Conservation (phyloP, 2,113 vertebrate species). For the Triplophysa dalaica region DNA sequence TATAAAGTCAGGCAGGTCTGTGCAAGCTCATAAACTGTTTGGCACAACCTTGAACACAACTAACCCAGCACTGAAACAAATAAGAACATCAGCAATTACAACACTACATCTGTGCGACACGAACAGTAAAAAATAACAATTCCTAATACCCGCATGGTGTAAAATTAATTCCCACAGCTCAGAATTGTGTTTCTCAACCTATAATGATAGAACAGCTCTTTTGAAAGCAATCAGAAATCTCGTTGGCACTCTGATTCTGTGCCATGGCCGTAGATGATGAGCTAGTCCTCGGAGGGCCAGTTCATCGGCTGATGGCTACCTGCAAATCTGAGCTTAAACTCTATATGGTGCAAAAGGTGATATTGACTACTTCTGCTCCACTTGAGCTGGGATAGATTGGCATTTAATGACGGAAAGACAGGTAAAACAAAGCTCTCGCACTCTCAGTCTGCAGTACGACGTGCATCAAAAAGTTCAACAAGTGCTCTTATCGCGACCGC, state of each 20-base stretch:
- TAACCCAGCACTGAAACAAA: background rate
- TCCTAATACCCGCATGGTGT: background rate
- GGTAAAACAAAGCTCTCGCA: background rate
- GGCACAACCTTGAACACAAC: background rate
- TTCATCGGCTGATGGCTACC: constrained; percentile 60
- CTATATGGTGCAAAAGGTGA: constrained; percentile 62
- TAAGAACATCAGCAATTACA: background rate
- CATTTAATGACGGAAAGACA: constrained; percentile 64
- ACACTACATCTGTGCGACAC: background rate
- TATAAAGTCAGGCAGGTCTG: no score
- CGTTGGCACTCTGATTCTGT: constrained; percentile 64
- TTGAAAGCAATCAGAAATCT: constrained; percentile 63
- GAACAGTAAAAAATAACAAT: background rate
- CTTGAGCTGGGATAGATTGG: constrained; percentile 66
- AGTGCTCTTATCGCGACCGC: background rate
- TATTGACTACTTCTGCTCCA: constrained; percentile 74
- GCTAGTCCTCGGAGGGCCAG: constrained; percentile 58
- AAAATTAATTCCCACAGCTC: constrained; percentile 1
- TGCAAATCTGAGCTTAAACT: constrained; percentile 64
- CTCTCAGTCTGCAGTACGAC: background rate
- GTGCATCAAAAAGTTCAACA: constrained; percentile 3
- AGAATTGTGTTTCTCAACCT: constrained; percentile 21
- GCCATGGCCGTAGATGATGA: constrained; percentile 66
- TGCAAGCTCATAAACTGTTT: background rate
- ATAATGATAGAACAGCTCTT: constrained; percentile 39